Conservation (phyloP, 2,888 invertebrate genomes). For the Amphiduros pacificus region DNA sequence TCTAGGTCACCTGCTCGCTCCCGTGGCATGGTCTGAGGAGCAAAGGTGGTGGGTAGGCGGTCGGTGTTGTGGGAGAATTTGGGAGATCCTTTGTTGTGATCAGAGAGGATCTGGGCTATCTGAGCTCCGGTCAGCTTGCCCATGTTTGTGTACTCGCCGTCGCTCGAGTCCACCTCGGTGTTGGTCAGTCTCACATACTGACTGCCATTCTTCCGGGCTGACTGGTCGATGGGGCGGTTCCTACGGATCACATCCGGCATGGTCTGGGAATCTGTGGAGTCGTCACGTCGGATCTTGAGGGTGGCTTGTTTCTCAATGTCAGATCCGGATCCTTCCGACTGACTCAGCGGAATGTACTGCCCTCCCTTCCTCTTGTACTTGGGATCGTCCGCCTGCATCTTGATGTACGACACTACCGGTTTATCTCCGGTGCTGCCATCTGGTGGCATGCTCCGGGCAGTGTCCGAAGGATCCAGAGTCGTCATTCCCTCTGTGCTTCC, state of each 20-base stretch:
- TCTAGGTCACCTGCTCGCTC: constrained; percentile 12
- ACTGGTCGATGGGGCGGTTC: background rate
- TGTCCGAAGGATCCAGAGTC: constrained; percentile 7
- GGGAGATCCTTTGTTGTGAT: constrained; percentile 7
- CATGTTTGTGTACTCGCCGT: constrained; percentile 24
- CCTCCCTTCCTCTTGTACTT: constrained; percentile 11
- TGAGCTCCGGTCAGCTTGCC: constrained; percentile 26
- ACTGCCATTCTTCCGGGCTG: background rate
- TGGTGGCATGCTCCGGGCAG: constrained; percentile 5
- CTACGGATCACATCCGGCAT: constrained; percentile 25
- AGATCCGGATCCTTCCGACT: constrained; percentile 15
- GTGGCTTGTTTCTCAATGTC: constrained; percentile 19
- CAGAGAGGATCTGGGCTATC: constrained; percentile 23
- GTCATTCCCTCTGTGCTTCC: constrained; percentile 11
- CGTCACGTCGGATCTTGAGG: constrained; percentile 16
- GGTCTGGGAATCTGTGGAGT: constrained; percentile 13
- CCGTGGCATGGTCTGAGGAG: background rate
- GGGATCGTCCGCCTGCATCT: constrained; percentile 19
- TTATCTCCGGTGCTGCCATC: constrained; percentile 15
- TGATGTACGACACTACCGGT: constrained; percentile 32
- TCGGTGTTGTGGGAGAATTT: constrained; percentile 19
- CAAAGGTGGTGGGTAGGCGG: constrained; percentile 15
- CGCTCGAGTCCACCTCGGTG: constrained; percentile 10
- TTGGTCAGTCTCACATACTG: background rate
- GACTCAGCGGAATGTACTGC: constrained; percentile 28